Percentiles rank a stretch among this genome's conserved stretches.
Conservation (phyloP, 2,797 vertebrate species). For the Eospalax fontanierii region DNA sequence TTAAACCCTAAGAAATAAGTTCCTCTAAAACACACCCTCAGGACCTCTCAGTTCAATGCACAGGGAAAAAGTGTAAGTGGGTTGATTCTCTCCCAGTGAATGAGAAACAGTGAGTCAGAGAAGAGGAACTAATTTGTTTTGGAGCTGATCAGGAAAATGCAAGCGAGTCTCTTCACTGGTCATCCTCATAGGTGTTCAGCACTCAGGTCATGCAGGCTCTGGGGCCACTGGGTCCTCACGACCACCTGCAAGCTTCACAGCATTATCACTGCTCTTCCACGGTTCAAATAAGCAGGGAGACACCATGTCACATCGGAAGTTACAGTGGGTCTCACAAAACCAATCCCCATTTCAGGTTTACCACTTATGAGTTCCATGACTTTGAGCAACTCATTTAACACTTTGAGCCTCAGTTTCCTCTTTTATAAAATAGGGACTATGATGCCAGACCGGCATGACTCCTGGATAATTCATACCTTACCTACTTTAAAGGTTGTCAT, state of each 20-base stretch:
- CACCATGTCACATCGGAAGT: neutral
- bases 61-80: neutral
- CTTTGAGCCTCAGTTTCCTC: constrained; percentile 61
- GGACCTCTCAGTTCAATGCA: neutral
- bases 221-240: neutral
- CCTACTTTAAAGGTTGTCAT: constrained; percentile 48
- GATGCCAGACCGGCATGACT: constrained; percentile 29
- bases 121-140: constrained; percentile 50
- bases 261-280: neutral
- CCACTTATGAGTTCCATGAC: constrained; percentile 12
- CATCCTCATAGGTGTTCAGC: neutral
- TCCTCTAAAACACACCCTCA: neutral
- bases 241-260: neutral
- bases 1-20: neutral
- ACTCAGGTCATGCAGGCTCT: neutral
- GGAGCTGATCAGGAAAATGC: constrained; percentile 22
- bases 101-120: constrained; percentile 5
- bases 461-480: constrained; percentile 42
- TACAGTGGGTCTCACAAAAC: neutral
- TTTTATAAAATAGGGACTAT: constrained; percentile 26
- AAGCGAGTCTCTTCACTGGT: neutral
- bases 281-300: neutral
- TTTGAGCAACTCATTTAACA: constrained; percentile 51
- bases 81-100: neutral
- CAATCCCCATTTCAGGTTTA: constrained; percentile 8